Base-by-base conservation (phyloP, 1,140 invertebrate species). In the Bombus turneri region DNA sequence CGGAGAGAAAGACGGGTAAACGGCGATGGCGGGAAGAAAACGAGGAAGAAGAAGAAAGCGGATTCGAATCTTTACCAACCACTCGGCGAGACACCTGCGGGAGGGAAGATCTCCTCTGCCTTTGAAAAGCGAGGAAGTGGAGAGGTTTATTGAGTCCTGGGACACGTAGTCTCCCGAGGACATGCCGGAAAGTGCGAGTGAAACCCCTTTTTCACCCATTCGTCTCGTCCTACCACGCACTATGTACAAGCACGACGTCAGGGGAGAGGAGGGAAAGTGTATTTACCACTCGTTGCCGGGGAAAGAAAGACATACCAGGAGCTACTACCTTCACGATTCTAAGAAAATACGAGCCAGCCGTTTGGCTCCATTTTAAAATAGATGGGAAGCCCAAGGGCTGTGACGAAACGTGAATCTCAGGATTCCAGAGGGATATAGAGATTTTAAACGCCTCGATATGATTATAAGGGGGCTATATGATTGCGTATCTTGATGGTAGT, bases 91-190 rank as follows among this genome's bases (percentile, higher is more conserved):
- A 91, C 90, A 91, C 90, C 90, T 91, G 81, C 90, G 84, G 86
- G 84, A 86, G 86, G 76, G 87, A 90, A 88, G 86, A 90, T 91
- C 90, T 88, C 84, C 86, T 89, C 75, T 74, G 83, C 81, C 89
- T 91, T 91, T 89, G 88, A 90, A 85, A 91, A 86, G 87, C 88
- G 90, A 91, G 86, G 83, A 81, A 88, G 88, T 80, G 86, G 81
- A 91, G 88, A 89, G 90, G 90, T 91, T 91, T 91, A 91, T 91
- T 90, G 89, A 90, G 90, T 90, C 90, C 89, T 90, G 89, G 86
- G 89, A 91, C 87, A 84, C 89, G 89, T 88, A 90, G 87, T 86
- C 89, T 90, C 90, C 85, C 84, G 84, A 91, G 89, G 88, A 90
- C 88, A 90, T 83, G 83, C 86, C 86, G 80, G 83, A 88, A 90